Percentiles rank a stretch among this genome's conserved stretches.
phyloP scores from a whole-genome alignment of 2,888 invertebrate species.

The Drosophila kambysellisi region DNA sequence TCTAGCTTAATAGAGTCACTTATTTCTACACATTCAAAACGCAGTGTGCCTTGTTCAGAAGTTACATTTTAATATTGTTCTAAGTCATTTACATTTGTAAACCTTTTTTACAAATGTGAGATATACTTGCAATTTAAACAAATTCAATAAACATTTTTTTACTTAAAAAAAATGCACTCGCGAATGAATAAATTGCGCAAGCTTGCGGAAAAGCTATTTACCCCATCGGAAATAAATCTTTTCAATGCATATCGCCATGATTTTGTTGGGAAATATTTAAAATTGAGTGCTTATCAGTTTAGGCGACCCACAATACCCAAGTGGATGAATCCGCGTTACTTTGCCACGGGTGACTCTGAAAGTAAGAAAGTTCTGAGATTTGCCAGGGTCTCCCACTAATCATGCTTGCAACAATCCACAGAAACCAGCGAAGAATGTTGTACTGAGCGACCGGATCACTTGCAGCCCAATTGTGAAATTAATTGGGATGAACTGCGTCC shows the following conservation, averaged over 20 bases:
- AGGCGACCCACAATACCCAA: conserved; percentile 35
- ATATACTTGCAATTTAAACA: neutral
- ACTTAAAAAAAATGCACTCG: conserved; percentile 25
- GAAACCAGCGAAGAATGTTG: conserved; percentile 24
- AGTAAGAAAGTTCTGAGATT: conserved; percentile 26
- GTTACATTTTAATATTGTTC: neutral
- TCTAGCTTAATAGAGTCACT: neutral
- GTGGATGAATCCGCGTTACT: conserved; percentile 44
- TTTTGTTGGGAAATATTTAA: conserved; percentile 41
- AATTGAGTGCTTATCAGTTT: conserved; percentile 29
- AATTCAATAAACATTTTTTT: neutral
- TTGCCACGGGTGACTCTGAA: conserved; percentile 14
- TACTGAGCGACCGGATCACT: neutral
- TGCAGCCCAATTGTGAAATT: conserved; percentile 19
- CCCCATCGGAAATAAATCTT: conserved; percentile 52
- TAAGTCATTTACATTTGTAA: neutral
- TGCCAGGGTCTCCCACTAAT: neutral
- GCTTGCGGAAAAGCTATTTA: conserved; percentile 64
- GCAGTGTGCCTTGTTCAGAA: neutral
- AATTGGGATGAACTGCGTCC: conserved; percentile 26
- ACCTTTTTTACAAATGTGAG: neutral
- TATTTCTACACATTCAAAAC: neutral
- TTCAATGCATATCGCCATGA: conserved; percentile 47
- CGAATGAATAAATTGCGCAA: conserved; percentile 44
- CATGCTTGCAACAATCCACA: neutral